Conservation (phyloP, 2,888 invertebrate species). For the Polydrusus tereticollis region DNA sequence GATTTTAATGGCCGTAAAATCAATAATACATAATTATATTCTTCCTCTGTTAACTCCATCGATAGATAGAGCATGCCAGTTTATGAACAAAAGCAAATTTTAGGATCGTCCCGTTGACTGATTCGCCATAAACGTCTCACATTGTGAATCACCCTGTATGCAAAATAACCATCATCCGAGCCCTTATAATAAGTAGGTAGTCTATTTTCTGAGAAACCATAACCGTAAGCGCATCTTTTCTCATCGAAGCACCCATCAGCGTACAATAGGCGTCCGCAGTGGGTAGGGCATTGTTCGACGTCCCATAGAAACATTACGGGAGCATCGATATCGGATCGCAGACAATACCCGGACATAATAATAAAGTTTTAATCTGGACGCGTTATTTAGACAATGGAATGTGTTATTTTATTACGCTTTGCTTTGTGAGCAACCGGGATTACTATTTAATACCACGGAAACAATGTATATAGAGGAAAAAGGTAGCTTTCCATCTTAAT, state of each 20-base stretch:
- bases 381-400: conserved; percentile 41
- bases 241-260: conserved; percentile 19
- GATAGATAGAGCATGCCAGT: too few relatives aligned
- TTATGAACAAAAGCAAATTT: too few relatives aligned
- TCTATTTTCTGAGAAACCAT: not conserved
- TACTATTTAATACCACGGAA: conserved; percentile 26
- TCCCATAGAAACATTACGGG: conserved; percentile 33
- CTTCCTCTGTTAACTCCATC: too few relatives aligned
- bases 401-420: conserved; percentile 43
- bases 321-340: conserved; percentile 39
- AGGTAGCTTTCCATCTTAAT: conserved; percentile 5
- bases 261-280: conserved; percentile 28
- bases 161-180: not conserved
- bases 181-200: not conserved
- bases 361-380: conserved; percentile 43
- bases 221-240: conserved; percentile 11
- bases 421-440: conserved; percentile 35
- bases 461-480: conserved; percentile 26
- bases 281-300: conserved; percentile 31
- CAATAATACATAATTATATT: too few relatives aligned
- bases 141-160: not conserved
- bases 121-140: too few relatives aligned
- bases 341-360: conserved; percentile 43
- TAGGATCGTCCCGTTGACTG: too few relatives aligned
- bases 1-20: too few relatives aligned